A percentile compares a stretch with the other conserved stretches of the same genome.
Conservation (phyloP, 1,140 invertebrate species). For the Bombus huntii region DNA sequence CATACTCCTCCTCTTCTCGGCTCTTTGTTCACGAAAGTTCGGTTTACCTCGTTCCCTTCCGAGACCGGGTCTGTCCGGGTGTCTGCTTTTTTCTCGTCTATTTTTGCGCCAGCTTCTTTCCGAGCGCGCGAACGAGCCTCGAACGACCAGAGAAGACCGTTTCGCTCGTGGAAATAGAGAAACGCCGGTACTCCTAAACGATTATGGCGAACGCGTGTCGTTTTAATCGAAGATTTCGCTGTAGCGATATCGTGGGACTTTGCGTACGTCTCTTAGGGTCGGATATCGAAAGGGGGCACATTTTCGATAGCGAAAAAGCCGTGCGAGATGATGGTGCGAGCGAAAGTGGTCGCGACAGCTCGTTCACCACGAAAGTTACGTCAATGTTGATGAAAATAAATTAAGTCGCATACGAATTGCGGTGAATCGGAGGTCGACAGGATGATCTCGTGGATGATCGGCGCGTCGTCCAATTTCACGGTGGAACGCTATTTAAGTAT, state of each 20-base stretch:
- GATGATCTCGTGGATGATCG: constrained; percentile 10
- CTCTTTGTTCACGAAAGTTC: constrained; percentile 70
- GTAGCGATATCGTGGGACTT: not conserved
- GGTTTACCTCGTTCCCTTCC: constrained; percentile 64
- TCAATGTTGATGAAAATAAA: constrained; percentile 26
- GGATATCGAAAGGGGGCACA: too few species aligned
- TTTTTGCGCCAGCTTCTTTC: constrained; percentile 52
- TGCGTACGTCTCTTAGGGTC: too few species aligned
- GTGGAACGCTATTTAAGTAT: constrained; percentile 47
- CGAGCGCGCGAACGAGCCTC: constrained; percentile 9
- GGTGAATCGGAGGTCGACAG: not conserved
- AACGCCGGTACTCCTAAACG: constrained; percentile 24
- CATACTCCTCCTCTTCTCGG: not conserved
- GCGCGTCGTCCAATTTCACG: constrained; percentile 36
- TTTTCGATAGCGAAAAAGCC: too few species aligned
- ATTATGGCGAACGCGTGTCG: constrained; percentile 20
- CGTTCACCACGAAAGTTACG: constrained; percentile 4
- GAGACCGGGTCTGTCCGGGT: constrained; percentile 24
- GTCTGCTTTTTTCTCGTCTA: constrained; percentile 51
- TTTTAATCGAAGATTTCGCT: constrained; percentile 16
- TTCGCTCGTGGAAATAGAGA: constrained; percentile 53
- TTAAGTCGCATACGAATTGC: constrained; percentile 22
- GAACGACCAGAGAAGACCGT: not conserved
- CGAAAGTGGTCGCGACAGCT: not conserved
- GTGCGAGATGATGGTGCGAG: not conserved